These are phyloP conservation scores for Anoplopoma fimbria DNA, from an alignment of 2,113 vertebrate species.

Conservation along the genomic window DNA sequence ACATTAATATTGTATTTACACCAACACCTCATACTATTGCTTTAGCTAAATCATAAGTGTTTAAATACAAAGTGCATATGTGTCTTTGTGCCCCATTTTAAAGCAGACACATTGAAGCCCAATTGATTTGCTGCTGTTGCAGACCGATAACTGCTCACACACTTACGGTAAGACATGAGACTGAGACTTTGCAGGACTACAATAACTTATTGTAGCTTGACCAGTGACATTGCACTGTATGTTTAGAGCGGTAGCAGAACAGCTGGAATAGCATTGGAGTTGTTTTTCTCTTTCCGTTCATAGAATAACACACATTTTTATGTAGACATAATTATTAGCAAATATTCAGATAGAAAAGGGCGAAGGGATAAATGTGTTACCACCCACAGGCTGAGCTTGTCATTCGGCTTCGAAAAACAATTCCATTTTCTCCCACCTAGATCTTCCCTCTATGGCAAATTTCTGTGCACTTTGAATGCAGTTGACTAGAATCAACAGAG, in stretches of 20 bases:
- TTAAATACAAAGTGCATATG: not conserved
- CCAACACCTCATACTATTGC: no score
- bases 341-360: not conserved
- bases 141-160: no score
- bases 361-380: not conserved
- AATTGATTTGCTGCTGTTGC: not conserved
- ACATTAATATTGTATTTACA: not conserved
- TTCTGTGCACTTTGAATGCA: not conserved
- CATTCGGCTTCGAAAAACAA: not conserved
- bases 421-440: not conserved
- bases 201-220: conserved; percentile 9
- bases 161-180: no score
- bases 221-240: not conserved
- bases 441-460: not conserved
- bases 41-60: not conserved
- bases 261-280: not conserved
- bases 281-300: not conserved
- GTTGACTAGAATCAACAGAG: not conserved
- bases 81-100: not conserved
- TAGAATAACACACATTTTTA: not conserved
- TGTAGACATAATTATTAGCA: not conserved
- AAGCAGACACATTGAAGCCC: not conserved
- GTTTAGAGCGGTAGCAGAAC: not conserved
- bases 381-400: not conserved
- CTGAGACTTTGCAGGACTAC: conserved; percentile 1